A percentile compares a stretch with the other conserved stretches of the same genome.
Evolutionary conservation across 2,113 vertebrate genomes (phyloP).

Genomic region (Corythaixoides concolor): DNA sequence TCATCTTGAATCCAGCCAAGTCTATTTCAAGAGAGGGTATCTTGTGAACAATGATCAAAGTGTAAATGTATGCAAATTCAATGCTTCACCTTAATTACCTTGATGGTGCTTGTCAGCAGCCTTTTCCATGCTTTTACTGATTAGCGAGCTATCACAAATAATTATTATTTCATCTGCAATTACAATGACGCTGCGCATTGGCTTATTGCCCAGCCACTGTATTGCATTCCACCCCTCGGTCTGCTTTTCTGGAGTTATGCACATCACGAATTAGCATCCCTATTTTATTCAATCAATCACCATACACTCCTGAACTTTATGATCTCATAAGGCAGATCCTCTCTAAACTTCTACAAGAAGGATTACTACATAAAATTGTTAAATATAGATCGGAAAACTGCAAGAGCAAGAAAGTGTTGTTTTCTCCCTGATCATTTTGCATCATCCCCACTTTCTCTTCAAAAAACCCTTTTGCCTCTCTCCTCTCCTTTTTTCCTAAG

Average conservation of each 20-base stretch:
- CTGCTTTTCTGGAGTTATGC: slow-evolving; percentile 7
- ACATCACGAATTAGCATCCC: background rate
- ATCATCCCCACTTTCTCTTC: background rate
- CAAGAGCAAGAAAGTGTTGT: background rate
- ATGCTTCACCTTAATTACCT: slow-evolving; percentile 76
- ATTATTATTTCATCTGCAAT: slow-evolving; percentile 76
- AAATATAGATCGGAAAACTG: background rate
- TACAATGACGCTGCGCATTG: slow-evolving; percentile 60
- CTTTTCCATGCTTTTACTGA: slow-evolving; percentile 67
- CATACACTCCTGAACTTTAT: slow-evolving; percentile 17
- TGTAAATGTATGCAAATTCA: slow-evolving; percentile 79
- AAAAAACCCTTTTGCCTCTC: background rate
- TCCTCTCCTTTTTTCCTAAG: rapidly evolving
- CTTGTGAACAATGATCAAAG: slow-evolving; percentile 72
- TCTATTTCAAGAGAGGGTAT: slow-evolving; percentile 68
- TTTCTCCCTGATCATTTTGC: background rate
- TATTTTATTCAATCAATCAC: slow-evolving; percentile 25
- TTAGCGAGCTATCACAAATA: slow-evolving; percentile 74
- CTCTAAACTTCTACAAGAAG: background rate
- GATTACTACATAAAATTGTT: background rate
- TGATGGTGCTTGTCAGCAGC: slow-evolving; percentile 65
- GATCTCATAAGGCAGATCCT: background rate
- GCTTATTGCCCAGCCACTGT: slow-evolving; percentile 38
- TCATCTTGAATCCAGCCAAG: slow-evolving; percentile 51
- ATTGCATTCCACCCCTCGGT: background rate